phyloP scores from a whole-genome alignment of 2,113 vertebrate species.

The Phainopepla nitens region DNA sequence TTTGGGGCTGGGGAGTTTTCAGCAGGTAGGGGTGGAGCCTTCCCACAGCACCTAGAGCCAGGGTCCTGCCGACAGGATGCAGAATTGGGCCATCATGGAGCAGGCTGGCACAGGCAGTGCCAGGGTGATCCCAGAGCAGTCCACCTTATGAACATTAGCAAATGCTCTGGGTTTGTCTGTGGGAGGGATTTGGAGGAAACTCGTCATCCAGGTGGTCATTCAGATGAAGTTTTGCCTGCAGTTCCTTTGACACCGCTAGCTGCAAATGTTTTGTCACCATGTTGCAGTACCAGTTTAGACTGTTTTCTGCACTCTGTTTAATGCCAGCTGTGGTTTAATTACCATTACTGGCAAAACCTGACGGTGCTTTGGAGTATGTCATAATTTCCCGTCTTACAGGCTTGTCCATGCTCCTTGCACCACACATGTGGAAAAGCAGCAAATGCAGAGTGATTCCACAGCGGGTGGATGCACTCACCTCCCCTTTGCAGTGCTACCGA shows the following conservation, averaged over 20 bases:
- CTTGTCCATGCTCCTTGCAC: background rate
- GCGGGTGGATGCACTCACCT: fast-evolving
- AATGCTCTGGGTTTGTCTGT: background rate
- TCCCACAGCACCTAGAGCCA: background rate
- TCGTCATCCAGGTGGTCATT: background rate
- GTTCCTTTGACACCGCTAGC: background rate
- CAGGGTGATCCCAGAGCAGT: background rate
- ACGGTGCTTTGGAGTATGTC: background rate
- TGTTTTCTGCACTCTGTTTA: background rate
- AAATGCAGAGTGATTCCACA: background rate
- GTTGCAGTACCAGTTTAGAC: background rate
- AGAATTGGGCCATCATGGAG: fast-evolving
- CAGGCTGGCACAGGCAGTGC: background rate
- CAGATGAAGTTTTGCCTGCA: background rate
- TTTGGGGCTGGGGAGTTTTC: background rate
- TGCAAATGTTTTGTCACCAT: background rate
- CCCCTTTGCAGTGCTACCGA: background rate
- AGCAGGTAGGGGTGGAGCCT: background rate
- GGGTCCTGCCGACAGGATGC: background rate
- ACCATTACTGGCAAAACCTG: background rate
- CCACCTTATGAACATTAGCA: fast-evolving
- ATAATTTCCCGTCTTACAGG: background rate
- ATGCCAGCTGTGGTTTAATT: background rate
- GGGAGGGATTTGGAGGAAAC: background rate
- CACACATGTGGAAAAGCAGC: fast-evolving